Conservation (phyloP, 2,888 invertebrate genomes). For the Pollenia angustigena region DNA sequence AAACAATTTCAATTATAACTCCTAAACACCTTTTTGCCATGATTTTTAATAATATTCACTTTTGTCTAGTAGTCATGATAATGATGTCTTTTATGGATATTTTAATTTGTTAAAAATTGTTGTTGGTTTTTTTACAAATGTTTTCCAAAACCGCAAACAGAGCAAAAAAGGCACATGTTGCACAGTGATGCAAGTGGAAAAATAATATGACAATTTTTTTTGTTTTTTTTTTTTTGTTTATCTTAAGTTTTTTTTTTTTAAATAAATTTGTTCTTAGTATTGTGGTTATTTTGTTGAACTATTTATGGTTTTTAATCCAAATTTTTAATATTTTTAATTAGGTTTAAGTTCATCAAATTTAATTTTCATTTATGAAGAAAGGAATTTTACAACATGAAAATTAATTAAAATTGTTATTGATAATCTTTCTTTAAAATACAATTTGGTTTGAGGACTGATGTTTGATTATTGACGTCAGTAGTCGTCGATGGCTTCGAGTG, state of each 20-base stretch:
- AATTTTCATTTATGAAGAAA: no score
- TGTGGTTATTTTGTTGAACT: no score
- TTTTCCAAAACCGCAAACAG: slow-evolving; percentile 17
- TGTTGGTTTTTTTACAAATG: neutral
- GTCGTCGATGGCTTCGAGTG: no score
- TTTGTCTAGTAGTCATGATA: slow-evolving; percentile 31
- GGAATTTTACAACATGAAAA: no score
- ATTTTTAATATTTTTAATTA: no score
- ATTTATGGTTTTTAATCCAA: no score
- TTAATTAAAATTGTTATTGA: no score
- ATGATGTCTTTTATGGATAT: slow-evolving; percentile 35
- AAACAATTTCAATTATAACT: slow-evolving; percentile 39
- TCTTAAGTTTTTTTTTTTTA: neutral
- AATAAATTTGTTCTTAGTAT: no score
- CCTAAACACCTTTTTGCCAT: neutral
- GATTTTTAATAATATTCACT: neutral
- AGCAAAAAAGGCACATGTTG: neutral
- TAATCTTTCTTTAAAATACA: no score
- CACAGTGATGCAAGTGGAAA: slow-evolving; percentile 7
- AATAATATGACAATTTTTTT: neutral
- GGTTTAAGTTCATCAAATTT: no score
- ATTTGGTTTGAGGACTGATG: no score
- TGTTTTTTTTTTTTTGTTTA: neutral
- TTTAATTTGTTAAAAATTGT: slow-evolving; percentile 10
- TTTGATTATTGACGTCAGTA: no score